These are phyloP conservation scores for Avahi laniger DNA, from an alignment of 2,797 vertebrate genomes.

Conservation along the genomic window DNA sequence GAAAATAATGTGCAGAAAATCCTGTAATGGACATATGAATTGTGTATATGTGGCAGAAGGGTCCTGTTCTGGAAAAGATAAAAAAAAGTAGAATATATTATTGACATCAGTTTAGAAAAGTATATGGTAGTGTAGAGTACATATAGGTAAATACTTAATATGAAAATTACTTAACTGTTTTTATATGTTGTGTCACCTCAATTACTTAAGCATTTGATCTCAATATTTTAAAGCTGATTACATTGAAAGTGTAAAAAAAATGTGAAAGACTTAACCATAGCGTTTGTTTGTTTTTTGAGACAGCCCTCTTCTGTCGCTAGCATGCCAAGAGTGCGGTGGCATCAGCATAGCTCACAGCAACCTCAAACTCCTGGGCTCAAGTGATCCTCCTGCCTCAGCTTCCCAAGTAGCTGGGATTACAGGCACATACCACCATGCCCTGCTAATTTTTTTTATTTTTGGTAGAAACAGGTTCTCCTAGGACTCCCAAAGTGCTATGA, in stretches of 20 bases:
- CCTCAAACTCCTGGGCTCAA: too few species aligned
- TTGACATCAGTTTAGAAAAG: background rate
- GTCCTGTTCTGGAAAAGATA: background rate
- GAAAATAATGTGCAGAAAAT: slow-evolving; percentile 27
- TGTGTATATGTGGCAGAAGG: background rate
- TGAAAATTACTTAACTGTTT: slow-evolving; percentile 13
- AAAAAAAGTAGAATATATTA: background rate
- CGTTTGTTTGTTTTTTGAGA: too few species aligned
- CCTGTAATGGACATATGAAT: background rate
- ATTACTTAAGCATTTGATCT: background rate
- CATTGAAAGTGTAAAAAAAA: slow-evolving; percentile 14
- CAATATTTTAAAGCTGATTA: slow-evolving; percentile 34
- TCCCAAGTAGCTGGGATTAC: too few species aligned
- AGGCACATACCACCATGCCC: too few species aligned
- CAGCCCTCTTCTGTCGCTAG: too few species aligned
- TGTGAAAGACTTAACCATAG: background rate
- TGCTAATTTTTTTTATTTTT: too few species aligned
- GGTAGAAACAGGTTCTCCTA: too few species aligned
- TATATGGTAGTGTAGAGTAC: background rate
- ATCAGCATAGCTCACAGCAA: too few species aligned
- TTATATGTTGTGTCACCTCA: background rate
- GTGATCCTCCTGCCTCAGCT: too few species aligned
- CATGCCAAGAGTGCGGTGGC: too few species aligned
- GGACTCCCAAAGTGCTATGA: too few species aligned
- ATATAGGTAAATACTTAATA: slow-evolving; percentile 5